Percentiles rank a stretch among this genome's conserved stretches.
phyloP scores from a whole-genome alignment of 2,888 invertebrate species.

The Amphipoea lucens region DNA sequence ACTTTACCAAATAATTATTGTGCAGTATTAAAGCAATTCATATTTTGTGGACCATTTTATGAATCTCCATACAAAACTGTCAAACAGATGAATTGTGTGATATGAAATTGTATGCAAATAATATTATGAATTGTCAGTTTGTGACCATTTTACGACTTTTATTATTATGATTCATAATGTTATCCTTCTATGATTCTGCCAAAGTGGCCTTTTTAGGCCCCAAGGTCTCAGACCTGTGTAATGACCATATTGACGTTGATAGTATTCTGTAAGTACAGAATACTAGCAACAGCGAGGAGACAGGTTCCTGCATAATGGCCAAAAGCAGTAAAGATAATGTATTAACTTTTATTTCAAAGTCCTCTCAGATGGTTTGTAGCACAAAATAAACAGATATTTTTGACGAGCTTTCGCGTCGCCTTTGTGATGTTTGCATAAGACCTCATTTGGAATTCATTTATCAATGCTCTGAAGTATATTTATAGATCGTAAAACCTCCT shows the following conservation, averaged over 20 bases:
- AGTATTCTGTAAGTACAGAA: background rate
- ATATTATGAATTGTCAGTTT: too few species aligned
- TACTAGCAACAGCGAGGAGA: background rate
- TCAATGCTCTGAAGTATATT: slow-evolving; percentile 13
- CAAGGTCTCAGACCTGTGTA: background rate
- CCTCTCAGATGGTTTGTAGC: background rate
- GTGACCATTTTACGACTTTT: too few species aligned
- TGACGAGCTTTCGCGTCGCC: background rate
- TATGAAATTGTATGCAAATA: too few species aligned
- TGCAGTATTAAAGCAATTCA: too few species aligned
- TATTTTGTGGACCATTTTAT: too few species aligned
- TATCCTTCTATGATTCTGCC: too few species aligned
- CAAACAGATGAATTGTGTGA: too few species aligned
- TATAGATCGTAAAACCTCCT: slow-evolving; percentile 5
- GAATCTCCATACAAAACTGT: too few species aligned
- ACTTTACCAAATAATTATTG: too few species aligned
- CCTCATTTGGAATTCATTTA: slow-evolving; percentile 41
- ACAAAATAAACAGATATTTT: slow-evolving; percentile 14
- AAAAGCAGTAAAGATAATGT: background rate
- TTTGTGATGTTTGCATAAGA: slow-evolving; percentile 25
- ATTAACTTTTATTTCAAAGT: slow-evolving; percentile 4
- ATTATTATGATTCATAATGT: too few species aligned
- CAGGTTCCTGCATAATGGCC: background rate
- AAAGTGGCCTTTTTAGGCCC: too few species aligned
- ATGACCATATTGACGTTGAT: background rate